phyloP scores from a whole-genome alignment of 2,888 invertebrate genomes.

The Criorhina ranunculi region DNA sequence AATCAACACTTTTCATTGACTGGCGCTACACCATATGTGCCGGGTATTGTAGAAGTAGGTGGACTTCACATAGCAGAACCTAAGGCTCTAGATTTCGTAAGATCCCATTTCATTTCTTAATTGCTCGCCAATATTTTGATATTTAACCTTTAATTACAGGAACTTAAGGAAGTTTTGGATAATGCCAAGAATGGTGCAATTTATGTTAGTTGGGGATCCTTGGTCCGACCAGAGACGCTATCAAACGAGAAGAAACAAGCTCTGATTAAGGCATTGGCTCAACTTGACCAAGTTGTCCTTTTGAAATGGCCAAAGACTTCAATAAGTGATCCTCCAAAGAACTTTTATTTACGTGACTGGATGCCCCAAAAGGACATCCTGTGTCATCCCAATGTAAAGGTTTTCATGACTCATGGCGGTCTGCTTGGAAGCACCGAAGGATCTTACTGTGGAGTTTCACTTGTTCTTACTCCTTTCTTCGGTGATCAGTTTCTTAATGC shows the following conservation, averaged over 20 bases:
- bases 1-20: constrained; percentile 85
- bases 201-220: constrained; percentile 89
- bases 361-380: constrained; percentile 89
- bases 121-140: background rate
- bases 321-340: constrained; percentile 86
- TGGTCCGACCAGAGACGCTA: constrained; percentile 87
- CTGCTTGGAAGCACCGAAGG: constrained; percentile 89
- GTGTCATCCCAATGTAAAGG: constrained; percentile 88
- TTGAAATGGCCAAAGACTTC: constrained; percentile 89
- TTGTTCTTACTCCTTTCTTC: constrained; percentile 88
- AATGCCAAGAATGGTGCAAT: constrained; percentile 86
- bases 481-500: constrained; percentile 88
- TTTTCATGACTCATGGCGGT: constrained; percentile 90
- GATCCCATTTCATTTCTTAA: background rate
- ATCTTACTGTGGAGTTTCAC: constrained; percentile 87
- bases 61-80: constrained; percentile 84
- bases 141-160: constrained; percentile 80
- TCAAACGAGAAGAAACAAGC: constrained; percentile 85
- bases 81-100: constrained; percentile 80
- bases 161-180: constrained; percentile 84
- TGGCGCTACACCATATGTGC: constrained; percentile 84
- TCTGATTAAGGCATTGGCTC: constrained; percentile 86
- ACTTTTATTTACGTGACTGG: constrained; percentile 88
- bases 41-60: constrained; percentile 85
- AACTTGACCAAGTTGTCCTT: constrained; percentile 86